phyloP scores from a whole-genome alignment of 2,797 vertebrate species.

The Xerus rutilus region DNA sequence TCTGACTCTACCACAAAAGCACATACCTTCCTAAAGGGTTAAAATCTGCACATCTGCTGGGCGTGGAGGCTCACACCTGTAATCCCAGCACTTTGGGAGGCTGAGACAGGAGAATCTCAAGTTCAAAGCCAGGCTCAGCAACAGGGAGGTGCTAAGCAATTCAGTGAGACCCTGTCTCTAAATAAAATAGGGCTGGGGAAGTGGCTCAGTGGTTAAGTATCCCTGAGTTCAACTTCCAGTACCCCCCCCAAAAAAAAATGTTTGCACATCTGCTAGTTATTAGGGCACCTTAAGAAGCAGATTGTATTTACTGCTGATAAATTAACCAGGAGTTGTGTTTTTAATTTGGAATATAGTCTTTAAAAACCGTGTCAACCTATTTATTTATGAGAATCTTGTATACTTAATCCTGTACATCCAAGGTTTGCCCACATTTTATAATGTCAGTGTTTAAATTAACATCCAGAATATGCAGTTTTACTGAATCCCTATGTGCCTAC shows the following conservation, averaged over 20 bases:
- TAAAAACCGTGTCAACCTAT: background rate
- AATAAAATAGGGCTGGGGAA: no score
- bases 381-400: background rate
- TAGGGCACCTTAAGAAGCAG: background rate
- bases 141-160: no score
- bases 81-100: no score
- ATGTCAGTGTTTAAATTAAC: background rate
- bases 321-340: background rate
- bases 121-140: no score
- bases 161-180: no score
- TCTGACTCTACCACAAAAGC: background rate
- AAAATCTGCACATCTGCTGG: background rate
- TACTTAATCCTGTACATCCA: background rate
- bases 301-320: background rate
- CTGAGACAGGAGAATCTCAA: no score
- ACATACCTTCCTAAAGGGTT: background rate
- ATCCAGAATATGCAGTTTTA: background rate
- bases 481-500: background rate
- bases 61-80: no score
- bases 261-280: background rate
- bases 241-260: no score
- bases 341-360: background rate
- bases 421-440: conserved; percentile 20
- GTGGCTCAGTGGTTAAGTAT: no score
- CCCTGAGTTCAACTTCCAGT: no score